A percentile compares a stretch with the other conserved stretches of the same genome.
Conservation (phyloP, 1,140 invertebrate species). For the Epicauta chinensis region DNA sequence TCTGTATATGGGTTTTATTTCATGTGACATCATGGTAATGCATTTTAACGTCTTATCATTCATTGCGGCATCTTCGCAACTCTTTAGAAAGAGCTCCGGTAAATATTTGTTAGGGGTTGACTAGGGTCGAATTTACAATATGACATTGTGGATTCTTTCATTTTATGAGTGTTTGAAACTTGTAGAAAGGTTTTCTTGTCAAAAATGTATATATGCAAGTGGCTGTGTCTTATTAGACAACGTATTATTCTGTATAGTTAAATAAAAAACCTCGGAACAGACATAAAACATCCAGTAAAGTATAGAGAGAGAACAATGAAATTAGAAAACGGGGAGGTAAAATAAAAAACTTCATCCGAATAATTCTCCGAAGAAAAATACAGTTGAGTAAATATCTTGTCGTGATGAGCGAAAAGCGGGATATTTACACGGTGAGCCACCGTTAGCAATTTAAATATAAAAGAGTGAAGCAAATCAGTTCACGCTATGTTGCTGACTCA, state of each 20-base stretch:
- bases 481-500: conserved; percentile 33
- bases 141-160: conserved; percentile 15
- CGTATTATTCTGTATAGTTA: conserved; percentile 30
- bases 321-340: conserved; percentile 35
- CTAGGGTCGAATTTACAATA: conserved; percentile 23
- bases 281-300: conserved; percentile 40
- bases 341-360: conserved; percentile 42
- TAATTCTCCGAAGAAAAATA: conserved; percentile 42
- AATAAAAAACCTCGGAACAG: conserved; percentile 36
- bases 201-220: not conserved
- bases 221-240: conserved; percentile 27
- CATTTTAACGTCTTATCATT: conserved; percentile 61
- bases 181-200: too few relatives aligned
- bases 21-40: conserved; percentile 55
- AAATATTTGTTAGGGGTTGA: conserved; percentile 39
- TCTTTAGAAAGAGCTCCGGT: conserved; percentile 36
- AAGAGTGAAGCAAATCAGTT: conserved; percentile 36
- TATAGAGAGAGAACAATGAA: conserved; percentile 43
- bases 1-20: conserved; percentile 58
- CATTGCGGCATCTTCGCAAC: conserved; percentile 48
- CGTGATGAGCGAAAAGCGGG: conserved; percentile 32
- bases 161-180: conserved; percentile 15
- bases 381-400: conserved; percentile 43
- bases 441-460: conserved; percentile 41
- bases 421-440: conserved; percentile 39